Conservation (phyloP, 2,888 invertebrate species). For the Perizoma affinitatum region DNA sequence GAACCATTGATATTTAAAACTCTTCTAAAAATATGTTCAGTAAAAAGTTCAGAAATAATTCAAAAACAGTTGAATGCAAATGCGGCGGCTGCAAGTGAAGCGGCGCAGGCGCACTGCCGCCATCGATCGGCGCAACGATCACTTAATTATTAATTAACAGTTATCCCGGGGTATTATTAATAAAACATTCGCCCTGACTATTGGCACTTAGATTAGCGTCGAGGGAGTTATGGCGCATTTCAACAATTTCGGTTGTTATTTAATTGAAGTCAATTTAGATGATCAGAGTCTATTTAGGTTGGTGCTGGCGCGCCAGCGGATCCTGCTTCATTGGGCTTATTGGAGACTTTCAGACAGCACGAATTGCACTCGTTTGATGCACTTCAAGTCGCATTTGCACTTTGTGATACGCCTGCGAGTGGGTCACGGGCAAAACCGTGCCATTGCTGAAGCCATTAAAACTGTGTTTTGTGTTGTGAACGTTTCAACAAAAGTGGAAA, state of each 20-base stretch:
- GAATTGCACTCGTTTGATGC: conserved; percentile 82
- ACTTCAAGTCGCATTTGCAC: conserved; percentile 74
- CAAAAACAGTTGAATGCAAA: conserved; percentile 15
- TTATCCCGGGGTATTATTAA: conserved; percentile 79
- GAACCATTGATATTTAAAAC: too few species aligned
- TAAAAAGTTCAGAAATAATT: not conserved
- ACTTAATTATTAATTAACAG: conserved; percentile 82
- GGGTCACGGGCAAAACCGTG: conserved; percentile 48
- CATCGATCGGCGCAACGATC: conserved; percentile 59
- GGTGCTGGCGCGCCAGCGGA: conserved; percentile 83
- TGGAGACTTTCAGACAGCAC: conserved; percentile 84
- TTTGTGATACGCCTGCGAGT: conserved; percentile 50
- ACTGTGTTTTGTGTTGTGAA: conserved; percentile 18
- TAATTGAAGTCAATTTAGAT: conserved; percentile 85
- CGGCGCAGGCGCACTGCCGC: conserved; percentile 63
- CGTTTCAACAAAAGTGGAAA: conserved; percentile 10
- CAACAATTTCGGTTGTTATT: conserved; percentile 85
- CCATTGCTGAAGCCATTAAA: not conserved
- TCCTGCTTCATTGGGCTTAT: conserved; percentile 84
- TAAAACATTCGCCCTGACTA: conserved; percentile 83
- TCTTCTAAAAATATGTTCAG: not conserved
- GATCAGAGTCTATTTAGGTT: conserved; percentile 85
- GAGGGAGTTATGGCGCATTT: conserved; percentile 85
- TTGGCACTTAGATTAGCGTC: conserved; percentile 83
- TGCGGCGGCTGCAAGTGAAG: conserved; percentile 34